Conservation (phyloP, 2,113 vertebrate genomes). For the Chrysemys picta region DNA sequence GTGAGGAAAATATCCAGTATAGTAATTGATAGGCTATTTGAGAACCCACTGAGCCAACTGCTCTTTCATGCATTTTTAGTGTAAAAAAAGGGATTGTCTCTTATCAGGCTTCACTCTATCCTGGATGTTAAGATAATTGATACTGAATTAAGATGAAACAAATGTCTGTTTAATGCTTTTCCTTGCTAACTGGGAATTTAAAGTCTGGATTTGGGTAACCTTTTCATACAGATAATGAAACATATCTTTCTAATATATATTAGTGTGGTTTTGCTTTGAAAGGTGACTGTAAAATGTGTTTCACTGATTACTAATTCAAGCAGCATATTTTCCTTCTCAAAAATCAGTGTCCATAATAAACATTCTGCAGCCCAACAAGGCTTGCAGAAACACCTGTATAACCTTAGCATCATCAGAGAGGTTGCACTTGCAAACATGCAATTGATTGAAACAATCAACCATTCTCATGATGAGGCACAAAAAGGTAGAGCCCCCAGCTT, state of each 20-base stretch:
- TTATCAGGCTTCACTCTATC: neutral
- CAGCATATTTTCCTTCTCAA: neutral
- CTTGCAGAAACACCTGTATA: neutral
- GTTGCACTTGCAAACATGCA: neutral
- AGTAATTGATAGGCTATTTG: neutral
- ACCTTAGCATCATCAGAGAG: neutral
- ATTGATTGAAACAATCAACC: neutral
- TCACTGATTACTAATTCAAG: neutral
- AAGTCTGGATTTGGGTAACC: neutral
- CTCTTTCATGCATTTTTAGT: neutral
- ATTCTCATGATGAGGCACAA: neutral
- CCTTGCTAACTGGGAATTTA: neutral
- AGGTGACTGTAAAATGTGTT: neutral
- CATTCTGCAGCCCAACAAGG: neutral
- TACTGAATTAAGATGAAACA: neutral
- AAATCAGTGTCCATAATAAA: slow-evolving; percentile 5
- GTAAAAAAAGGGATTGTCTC: neutral
- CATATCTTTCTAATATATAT: neutral
- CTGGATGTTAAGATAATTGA: neutral
- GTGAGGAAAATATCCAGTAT: neutral
- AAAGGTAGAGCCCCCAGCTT: neutral
- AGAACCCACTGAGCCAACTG: neutral
- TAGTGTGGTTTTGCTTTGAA: neutral
- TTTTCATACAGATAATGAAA: neutral
- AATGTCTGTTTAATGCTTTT: neutral